These are phyloP conservation scores for Drosophila repleta DNA, from an alignment of 1,140 invertebrate genomes.

Conservation along the genomic window DNA sequence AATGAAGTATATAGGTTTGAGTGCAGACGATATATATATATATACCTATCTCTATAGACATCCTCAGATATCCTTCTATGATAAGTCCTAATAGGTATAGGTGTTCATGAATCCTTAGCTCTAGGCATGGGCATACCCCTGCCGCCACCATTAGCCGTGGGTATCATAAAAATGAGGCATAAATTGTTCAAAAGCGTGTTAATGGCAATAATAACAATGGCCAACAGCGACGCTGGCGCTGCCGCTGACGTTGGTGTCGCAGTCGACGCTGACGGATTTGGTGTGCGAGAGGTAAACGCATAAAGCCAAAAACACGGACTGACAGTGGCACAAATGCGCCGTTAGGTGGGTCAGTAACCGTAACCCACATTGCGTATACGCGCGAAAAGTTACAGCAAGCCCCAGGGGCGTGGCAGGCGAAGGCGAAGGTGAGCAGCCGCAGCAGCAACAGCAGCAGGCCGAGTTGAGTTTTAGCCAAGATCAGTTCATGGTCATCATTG, in stretches of 20 bases:
- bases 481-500: constrained; percentile 59
- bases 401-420: constrained; percentile 25
- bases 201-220: constrained; percentile 62
- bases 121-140: neutral
- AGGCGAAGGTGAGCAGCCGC: constrained; percentile 60
- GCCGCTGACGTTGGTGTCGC: constrained; percentile 21
- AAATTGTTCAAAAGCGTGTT: constrained; percentile 73
- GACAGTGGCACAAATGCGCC: constrained; percentile 65
- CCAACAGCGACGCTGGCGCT: constrained; percentile 35
- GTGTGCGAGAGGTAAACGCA: constrained; percentile 48
- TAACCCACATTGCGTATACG: constrained; percentile 55
- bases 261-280: constrained; percentile 55
- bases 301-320: constrained; percentile 39
- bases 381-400: constrained; percentile 12
- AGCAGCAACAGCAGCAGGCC: constrained; percentile 10
- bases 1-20: too few relatives aligned
- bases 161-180: constrained; percentile 35
- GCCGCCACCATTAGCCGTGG: neutral
- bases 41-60: neutral
- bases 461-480: constrained; percentile 25
- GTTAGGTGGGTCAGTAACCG: constrained; percentile 63
- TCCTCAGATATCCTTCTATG: neutral
- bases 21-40: too few relatives aligned
- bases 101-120: too few relatives aligned
- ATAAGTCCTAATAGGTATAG: too few relatives aligned